Conservation (phyloP, 2,888 invertebrate species). For the Pristionchus maxplancki region DNA sequence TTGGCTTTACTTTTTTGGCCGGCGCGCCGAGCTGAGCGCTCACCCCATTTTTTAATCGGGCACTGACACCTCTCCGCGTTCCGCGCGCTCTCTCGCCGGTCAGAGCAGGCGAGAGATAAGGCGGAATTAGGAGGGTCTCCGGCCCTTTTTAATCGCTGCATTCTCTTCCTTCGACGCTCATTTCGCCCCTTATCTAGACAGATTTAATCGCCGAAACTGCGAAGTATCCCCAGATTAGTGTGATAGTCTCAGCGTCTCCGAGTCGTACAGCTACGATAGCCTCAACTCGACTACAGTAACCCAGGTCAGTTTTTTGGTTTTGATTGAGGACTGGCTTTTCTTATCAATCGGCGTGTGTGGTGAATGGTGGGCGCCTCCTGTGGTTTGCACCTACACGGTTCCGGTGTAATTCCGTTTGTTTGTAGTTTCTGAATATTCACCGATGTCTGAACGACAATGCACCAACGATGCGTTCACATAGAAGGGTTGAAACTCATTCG, state of each 20-base stretch:
- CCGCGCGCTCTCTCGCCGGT: not conserved
- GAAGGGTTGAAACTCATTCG: not conserved
- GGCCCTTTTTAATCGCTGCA: not conserved
- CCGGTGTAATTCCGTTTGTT: not conserved
- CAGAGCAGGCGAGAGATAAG: not conserved
- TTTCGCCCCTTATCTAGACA: not conserved
- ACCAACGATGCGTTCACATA: not conserved
- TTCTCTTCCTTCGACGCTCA: not conserved
- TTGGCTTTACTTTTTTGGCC: constrained; percentile 16
- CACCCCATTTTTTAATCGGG: constrained; percentile 29
- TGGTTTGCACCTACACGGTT: not conserved
- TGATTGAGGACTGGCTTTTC: not conserved
- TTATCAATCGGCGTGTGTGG: not conserved
- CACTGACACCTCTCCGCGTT: not conserved
- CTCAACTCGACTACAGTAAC: not conserved
- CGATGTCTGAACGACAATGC: too few relatives aligned
- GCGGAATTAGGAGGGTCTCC: not conserved
- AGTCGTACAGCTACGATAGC: not conserved
- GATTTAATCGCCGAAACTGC: constrained; percentile 1
- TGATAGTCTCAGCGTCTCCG: not conserved
- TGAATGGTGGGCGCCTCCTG: not conserved
- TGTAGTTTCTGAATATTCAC: too few relatives aligned
- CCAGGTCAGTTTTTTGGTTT: not conserved
- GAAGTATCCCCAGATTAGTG: not conserved
- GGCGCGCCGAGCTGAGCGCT: not conserved